A percentile compares a stretch with the other conserved stretches of the same genome.
phyloP scores from a whole-genome alignment of 2,113 vertebrate genomes.

The Hyaena hyaena region DNA sequence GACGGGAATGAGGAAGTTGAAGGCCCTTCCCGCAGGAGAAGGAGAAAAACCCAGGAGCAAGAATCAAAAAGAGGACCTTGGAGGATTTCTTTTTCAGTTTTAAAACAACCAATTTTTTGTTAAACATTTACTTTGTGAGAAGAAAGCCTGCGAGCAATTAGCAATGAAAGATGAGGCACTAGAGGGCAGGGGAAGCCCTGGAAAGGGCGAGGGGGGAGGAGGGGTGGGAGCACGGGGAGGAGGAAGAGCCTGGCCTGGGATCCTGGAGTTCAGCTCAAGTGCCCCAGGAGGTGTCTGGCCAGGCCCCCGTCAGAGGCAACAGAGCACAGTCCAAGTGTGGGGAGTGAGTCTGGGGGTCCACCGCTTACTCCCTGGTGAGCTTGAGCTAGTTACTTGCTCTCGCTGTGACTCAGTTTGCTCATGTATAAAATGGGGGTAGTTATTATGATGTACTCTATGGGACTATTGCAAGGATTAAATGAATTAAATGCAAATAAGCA shows the following conservation, averaged over 20 bases:
- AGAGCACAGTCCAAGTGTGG: rapidly evolving
- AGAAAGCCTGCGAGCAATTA: not conserved
- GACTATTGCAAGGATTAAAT: not conserved
- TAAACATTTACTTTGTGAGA: not conserved
- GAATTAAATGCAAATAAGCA: not conserved
- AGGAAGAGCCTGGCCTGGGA: not conserved
- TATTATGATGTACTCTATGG: not conserved
- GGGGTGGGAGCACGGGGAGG: not conserved
- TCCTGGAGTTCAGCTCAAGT: not conserved
- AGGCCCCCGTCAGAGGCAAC: not conserved
- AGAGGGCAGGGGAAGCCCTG: not conserved
- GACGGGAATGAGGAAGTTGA: not conserved
- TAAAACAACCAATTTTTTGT: not conserved
- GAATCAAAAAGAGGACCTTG: not conserved
- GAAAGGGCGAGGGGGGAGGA: not conserved
- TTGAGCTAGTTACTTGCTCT: not conserved
- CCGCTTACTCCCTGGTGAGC: not conserved
- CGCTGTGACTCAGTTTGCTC: not conserved
- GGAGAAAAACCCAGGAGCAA: not conserved
- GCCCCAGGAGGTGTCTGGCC: not conserved
- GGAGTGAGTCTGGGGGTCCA: not conserved
- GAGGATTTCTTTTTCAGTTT: not conserved
- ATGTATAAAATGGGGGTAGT: not conserved
- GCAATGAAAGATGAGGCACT: not conserved
- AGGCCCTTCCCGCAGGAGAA: not conserved